Percentiles rank a stretch among this genome's conserved stretches.
phyloP scores from a whole-genome alignment of 2,888 invertebrate species.

The Ephialtes manifestator region DNA sequence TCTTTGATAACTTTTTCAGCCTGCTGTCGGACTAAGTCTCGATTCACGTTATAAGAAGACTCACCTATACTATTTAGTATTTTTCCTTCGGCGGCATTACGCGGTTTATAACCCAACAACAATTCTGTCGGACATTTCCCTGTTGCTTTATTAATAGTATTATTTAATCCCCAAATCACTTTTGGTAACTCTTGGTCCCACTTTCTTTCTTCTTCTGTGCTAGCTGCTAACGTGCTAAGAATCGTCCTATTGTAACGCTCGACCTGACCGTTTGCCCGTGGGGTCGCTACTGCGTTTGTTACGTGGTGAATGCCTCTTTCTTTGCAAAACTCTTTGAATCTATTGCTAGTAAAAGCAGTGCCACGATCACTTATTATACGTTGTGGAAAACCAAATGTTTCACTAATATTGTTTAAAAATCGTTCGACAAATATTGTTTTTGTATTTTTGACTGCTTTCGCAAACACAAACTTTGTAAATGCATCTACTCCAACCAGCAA shows the following conservation, averaged over 20 bases:
- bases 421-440: conserved; percentile 7
- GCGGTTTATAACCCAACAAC: conserved; percentile 60
- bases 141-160: conserved; percentile 60
- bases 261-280: conserved; percentile 70
- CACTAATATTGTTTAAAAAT: neutral
- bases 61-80: no score
- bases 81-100: conserved; percentile 56
- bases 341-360: conserved; percentile 45
- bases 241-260: no score
- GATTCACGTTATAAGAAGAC: no score
- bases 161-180: conserved; percentile 65
- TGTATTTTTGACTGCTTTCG: conserved; percentile 8
- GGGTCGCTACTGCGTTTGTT: conserved; percentile 48
- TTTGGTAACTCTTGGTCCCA: conserved; percentile 52
- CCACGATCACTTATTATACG: conserved; percentile 29
- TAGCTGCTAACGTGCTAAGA: neutral
- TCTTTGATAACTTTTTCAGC: no score
- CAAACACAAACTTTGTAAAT: no score
- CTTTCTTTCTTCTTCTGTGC: conserved; percentile 45
- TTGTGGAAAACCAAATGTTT: conserved; percentile 15
- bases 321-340: conserved; percentile 48
- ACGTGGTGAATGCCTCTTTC: conserved; percentile 73
- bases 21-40: no score
- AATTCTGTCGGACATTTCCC: conserved; percentile 61
- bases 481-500: conserved; percentile 17